These are phyloP conservation scores for Heteromurus nitidus DNA, from an alignment of 2,888 invertebrate species.

Conservation along the genomic window DNA sequence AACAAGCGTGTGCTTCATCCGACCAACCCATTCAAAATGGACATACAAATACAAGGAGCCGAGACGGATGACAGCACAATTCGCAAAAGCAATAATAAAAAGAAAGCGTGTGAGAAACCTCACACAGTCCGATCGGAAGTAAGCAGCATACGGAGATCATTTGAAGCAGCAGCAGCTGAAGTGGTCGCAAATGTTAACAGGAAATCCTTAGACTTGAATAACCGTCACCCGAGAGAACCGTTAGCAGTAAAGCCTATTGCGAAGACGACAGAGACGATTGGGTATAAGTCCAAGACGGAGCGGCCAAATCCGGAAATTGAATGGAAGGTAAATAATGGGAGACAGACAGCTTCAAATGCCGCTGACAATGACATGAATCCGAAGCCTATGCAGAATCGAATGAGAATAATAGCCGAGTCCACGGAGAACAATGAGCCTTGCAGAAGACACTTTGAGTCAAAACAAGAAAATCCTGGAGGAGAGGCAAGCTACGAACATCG, in stretches of 20 bases:
- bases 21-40: slow-evolving; percentile 3
- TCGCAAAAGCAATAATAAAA: too few relatives aligned
- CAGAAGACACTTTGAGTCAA: too few relatives aligned
- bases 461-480: too few relatives aligned
- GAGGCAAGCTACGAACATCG: background rate
- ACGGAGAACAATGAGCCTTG: too few relatives aligned
- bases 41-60: background rate
- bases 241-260: background rate
- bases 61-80: background rate
- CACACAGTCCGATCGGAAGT: slow-evolving; percentile 14
- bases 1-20: background rate
- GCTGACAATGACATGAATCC: background rate
- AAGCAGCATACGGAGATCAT: background rate
- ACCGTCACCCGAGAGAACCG: background rate
- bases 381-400: background rate
- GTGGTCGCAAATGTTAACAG: slow-evolving; percentile 33
- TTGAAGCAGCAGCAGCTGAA: background rate
- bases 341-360: background rate
- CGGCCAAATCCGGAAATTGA: slow-evolving; percentile 28
- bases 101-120: background rate
- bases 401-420: background rate
- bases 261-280: too few relatives aligned
- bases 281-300: too few relatives aligned
- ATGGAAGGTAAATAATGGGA: slow-evolving; percentile 17
- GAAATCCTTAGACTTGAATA: slow-evolving; percentile 13